These are phyloP conservation scores for Melipona bicolor DNA, from an alignment of 2,888 invertebrate species.

Conservation along the genomic window DNA sequence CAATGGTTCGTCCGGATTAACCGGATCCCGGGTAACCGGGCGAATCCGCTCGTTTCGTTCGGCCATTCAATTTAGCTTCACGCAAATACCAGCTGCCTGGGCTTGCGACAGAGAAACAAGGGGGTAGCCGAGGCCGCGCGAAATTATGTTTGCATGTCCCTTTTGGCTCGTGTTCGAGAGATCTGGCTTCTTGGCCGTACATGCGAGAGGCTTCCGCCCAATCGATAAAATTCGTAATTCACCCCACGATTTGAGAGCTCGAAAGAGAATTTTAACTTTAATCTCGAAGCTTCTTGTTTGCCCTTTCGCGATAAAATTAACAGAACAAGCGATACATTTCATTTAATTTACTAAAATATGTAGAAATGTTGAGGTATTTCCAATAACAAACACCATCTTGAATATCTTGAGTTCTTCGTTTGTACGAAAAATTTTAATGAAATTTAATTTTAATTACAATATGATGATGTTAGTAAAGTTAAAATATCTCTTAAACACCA, in stretches of 20 bases:
- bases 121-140: conserved; percentile 18
- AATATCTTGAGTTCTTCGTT: too few relatives aligned
- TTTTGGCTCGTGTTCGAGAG: conserved; percentile 51
- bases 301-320: not conserved
- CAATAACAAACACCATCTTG: too few relatives aligned
- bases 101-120: not conserved
- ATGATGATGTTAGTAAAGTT: too few relatives aligned
- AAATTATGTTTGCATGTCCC: conserved; percentile 64
- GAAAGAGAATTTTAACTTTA: conserved; percentile 30
- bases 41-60: conserved; percentile 58
- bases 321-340: not conserved
- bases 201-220: conserved; percentile 51
- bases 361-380: too few relatives aligned
- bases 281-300: not conserved
- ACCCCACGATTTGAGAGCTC: conserved; percentile 26
- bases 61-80: conserved; percentile 68
- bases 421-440: too few relatives aligned
- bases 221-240: conserved; percentile 49
- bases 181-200: conserved; percentile 54
- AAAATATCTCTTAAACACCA: too few relatives aligned
- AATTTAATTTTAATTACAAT: too few relatives aligned
- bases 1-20: conserved; percentile 66
- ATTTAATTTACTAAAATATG: not conserved
- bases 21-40: conserved; percentile 51
- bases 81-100: conserved; percentile 54